Evolutionary conservation across 2,113 vertebrate species (phyloP).

Genomic region (Bettongia penicillata): DNA sequence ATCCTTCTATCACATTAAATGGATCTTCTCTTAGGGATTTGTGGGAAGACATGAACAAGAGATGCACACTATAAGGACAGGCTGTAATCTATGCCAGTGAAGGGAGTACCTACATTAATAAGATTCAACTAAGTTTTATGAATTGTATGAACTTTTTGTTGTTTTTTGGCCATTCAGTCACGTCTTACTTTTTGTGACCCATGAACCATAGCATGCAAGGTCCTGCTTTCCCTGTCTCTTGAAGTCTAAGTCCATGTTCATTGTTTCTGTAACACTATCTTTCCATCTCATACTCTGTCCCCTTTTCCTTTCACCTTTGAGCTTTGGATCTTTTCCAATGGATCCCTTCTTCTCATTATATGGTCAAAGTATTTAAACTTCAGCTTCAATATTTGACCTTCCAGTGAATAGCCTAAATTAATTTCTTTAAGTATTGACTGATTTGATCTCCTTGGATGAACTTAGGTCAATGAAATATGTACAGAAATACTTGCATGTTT

Average conservation of each 20-base stretch:
- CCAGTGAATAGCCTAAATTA: not conserved
- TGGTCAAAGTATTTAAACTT: not conserved
- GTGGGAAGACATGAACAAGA: not conserved
- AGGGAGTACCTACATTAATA: not conserved
- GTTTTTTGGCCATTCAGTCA: too few relatives aligned
- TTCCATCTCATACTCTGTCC: not conserved
- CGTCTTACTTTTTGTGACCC: not conserved
- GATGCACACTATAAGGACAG: not conserved
- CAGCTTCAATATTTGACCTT: not conserved
- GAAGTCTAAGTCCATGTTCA: not conserved
- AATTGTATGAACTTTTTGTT: not conserved
- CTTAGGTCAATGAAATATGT: not conserved
- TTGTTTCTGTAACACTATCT: not conserved
- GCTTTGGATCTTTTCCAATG: not conserved
- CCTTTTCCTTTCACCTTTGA: not conserved
- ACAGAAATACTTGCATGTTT: not conserved
- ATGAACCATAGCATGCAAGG: not conserved
- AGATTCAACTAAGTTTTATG: not conserved
- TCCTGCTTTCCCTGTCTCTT: not conserved
- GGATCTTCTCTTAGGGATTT: not conserved
- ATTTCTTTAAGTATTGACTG: not conserved
- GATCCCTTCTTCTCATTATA: not conserved
- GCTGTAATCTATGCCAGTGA: not conserved
- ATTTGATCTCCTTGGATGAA: not conserved
- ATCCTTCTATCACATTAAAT: not conserved